These are phyloP conservation scores for Hetaerina americana DNA, from an alignment of 1,140 invertebrate genomes.

Conservation along the genomic window DNA sequence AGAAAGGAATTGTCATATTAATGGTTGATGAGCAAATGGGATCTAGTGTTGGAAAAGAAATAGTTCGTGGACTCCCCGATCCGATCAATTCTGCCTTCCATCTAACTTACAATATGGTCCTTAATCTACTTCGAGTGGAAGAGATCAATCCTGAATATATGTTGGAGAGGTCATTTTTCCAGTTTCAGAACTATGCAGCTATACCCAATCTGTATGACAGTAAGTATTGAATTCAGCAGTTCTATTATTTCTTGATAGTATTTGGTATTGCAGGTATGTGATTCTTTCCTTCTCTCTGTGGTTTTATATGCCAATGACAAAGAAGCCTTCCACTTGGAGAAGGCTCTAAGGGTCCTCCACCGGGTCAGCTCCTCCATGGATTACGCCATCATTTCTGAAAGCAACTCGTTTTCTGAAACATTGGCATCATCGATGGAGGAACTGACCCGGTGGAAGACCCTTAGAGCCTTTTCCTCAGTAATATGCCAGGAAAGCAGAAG, in stretches of 20 bases:
- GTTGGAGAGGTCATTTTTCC: slow-evolving; percentile 95
- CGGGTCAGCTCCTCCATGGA: too few species aligned
- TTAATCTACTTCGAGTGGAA: slow-evolving; percentile 92
- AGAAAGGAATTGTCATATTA: slow-evolving; percentile 95
- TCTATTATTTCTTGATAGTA: too few species aligned
- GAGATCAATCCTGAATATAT: slow-evolving; percentile 99
- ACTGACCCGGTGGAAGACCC: too few species aligned
- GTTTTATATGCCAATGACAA: neutral
- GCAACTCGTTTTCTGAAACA: too few species aligned
- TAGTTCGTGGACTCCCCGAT: slow-evolving; percentile 88
- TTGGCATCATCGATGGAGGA: too few species aligned
- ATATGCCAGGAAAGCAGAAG: too few species aligned
- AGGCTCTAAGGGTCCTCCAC: too few species aligned
- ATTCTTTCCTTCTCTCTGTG: neutral
- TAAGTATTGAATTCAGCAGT: slow-evolving; percentile 37
- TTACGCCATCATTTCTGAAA: too few species aligned
- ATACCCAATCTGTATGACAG: slow-evolving; percentile 82
- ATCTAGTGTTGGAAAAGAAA: slow-evolving; percentile 64
- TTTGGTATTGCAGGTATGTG: too few species aligned
- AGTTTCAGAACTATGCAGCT: slow-evolving; percentile 95
- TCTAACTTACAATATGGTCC: slow-evolving; percentile 98
- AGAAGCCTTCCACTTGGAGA: too few species aligned
- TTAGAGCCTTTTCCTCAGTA: too few species aligned
- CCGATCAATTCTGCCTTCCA: slow-evolving; percentile 98
- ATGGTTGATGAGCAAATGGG: slow-evolving; percentile 98